Conservation (phyloP, 2,797 vertebrate species). For the Ispidina lecontei region DNA sequence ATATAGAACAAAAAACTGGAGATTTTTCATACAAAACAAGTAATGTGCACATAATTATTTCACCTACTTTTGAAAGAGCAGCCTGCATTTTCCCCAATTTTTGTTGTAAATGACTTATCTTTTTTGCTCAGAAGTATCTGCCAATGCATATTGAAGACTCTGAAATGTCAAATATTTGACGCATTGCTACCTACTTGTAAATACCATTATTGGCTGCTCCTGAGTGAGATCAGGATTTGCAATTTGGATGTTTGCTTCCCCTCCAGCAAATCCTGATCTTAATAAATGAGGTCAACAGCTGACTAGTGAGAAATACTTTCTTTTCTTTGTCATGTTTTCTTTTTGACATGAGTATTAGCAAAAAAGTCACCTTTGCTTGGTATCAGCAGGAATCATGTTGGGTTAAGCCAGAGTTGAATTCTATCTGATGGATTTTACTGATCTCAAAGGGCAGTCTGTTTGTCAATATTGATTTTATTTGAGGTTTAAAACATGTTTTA, state of each 20-base stretch:
- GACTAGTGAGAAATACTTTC: background rate
- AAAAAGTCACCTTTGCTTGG: background rate
- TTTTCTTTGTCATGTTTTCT: background rate
- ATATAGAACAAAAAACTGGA: background rate
- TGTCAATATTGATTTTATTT: background rate
- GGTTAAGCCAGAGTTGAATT: background rate
- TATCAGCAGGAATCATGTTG: background rate
- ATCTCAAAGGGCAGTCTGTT: background rate
- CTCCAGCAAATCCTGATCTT: background rate
- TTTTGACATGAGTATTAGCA: background rate
- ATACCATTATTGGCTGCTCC: slow-evolving; percentile 50
- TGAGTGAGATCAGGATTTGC: slow-evolving; percentile 54
- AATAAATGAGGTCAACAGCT: background rate
- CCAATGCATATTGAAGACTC: slow-evolving; percentile 30
- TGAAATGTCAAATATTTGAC: slow-evolving; percentile 40
- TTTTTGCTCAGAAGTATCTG: slow-evolving; percentile 27
- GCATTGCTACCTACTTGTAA: slow-evolving; percentile 37
- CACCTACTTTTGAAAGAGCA: background rate
- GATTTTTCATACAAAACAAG: background rate
- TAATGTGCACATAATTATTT: background rate
- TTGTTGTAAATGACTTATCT: slow-evolving; percentile 24
- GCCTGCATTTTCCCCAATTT: background rate
- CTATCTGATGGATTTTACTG: background rate
- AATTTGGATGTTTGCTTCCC: slow-evolving; percentile 39
- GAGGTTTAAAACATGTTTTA: background rate